phyloP scores from a whole-genome alignment of 2,888 invertebrate species.

The Dasysyrphus albostriatus region DNA sequence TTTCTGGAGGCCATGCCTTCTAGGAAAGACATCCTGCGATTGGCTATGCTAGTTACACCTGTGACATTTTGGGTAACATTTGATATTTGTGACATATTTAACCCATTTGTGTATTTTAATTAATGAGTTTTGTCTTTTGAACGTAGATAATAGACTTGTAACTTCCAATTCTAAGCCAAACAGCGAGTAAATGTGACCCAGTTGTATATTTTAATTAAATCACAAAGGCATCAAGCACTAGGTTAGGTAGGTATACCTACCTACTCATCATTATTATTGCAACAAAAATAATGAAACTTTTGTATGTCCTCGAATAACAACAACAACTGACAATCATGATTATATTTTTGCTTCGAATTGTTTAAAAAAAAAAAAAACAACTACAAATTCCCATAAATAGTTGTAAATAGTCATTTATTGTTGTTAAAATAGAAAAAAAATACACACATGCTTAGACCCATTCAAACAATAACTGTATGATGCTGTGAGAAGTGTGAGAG shows the following conservation, averaged over 20 bases:
- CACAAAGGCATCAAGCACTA: background rate
- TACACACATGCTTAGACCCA: background rate
- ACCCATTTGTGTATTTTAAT: too few relatives aligned
- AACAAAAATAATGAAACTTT: conserved; percentile 5
- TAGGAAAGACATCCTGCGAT: too few relatives aligned
- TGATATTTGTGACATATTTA: too few relatives aligned
- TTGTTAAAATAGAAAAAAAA: conserved; percentile 13
- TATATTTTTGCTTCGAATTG: conserved; percentile 26
- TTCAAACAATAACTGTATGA: conserved; percentile 67
- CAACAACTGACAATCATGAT: conserved; percentile 48
- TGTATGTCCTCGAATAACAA: conserved; percentile 50
- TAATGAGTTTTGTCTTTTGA: too few relatives aligned
- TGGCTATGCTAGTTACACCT: too few relatives aligned
- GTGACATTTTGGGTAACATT: too few relatives aligned
- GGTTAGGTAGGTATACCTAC: background rate
- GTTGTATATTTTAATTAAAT: too few relatives aligned
- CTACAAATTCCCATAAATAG: conserved; percentile 69
- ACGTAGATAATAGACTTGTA: too few relatives aligned
- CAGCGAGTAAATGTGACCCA: background rate
- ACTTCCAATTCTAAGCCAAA: background rate
- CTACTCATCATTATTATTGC: conserved; percentile 5
- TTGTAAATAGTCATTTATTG: conserved; percentile 38
- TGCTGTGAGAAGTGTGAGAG: background rate
- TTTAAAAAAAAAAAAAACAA: conserved; percentile 1
- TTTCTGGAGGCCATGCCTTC: too few relatives aligned